Evolutionary conservation across 2,113 vertebrate species (phyloP).

Genomic region (Nansenia antarctica): DNA sequence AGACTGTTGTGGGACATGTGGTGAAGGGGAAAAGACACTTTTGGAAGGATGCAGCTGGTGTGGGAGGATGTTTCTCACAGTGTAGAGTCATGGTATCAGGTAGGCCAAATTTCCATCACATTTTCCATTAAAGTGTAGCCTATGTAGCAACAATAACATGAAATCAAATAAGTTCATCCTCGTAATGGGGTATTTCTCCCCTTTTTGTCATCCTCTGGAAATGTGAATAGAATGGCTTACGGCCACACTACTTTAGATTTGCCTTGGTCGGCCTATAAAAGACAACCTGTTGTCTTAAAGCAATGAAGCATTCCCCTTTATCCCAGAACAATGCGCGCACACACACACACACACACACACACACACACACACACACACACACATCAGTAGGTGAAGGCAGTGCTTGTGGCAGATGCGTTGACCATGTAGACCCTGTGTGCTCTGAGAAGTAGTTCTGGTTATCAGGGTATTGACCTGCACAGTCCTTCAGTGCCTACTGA

Average conservation of each 20-base stretch:
- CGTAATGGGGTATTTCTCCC: too few species aligned
- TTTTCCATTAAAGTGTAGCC: neutral
- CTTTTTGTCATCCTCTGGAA: too few species aligned
- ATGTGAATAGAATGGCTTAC: too few species aligned
- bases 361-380: too few species aligned
- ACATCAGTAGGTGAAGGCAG: conserved; percentile 17
- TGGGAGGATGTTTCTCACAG: neutral
- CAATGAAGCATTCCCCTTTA: neutral
- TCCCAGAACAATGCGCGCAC: too few species aligned
- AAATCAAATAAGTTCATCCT: neutral
- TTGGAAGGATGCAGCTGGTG: neutral
- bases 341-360: too few species aligned
- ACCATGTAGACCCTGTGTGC: conserved; percentile 50
- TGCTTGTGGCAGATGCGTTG: conserved; percentile 62
- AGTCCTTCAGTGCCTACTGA: conserved; percentile 50
- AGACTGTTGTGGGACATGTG: neutral
- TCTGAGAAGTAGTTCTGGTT: conserved; percentile 48
- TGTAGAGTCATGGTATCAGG: neutral
- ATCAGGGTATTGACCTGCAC: conserved; percentile 54
- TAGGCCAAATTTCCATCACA: conserved; percentile 30
- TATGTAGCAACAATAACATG: too few species aligned
- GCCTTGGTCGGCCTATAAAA: conserved; percentile 2
- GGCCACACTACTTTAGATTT: too few species aligned
- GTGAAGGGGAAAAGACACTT: neutral
- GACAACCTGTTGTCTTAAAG: conserved; percentile 32